Percentiles rank a stretch among this genome's conserved stretches.
Evolutionary conservation across 2,797 vertebrate genomes (phyloP).

Genomic region (Sebastolobus alascanus): DNA sequence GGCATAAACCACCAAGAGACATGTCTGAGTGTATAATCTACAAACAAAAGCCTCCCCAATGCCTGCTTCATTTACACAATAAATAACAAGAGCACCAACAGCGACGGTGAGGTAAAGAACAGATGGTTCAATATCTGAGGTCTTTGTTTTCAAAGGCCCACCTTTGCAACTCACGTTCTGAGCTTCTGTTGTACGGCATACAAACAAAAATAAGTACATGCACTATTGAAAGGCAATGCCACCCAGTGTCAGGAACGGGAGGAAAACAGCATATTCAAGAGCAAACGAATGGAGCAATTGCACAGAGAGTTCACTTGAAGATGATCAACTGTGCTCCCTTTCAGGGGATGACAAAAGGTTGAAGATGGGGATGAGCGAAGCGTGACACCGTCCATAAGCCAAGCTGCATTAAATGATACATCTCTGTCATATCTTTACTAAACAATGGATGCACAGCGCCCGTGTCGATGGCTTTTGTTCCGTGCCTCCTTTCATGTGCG

Average conservation of each 20-base stretch:
- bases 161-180: neutral
- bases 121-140: conserved; percentile 22
- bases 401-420: conserved; percentile 17
- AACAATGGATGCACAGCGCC: neutral
- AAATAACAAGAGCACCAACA: conserved; percentile 31
- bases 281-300: neutral
- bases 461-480: conserved; percentile 24
- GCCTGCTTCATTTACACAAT: conserved; percentile 25
- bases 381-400: neutral
- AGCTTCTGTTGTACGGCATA: neutral
- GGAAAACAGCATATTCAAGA: conserved; percentile 9
- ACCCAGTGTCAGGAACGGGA: neutral
- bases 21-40: conserved; percentile 2
- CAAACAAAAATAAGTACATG: conserved; percentile 26
- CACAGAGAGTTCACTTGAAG: neutral
- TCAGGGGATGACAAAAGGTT: conserved; percentile 18
- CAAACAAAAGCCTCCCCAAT: conserved; percentile 17
- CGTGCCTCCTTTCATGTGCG: conserved; percentile 15
- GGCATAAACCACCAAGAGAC: neutral
- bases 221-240: neutral
- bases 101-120: conserved; percentile 5
- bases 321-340: neutral
- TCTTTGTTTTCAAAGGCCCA: conserved; percentile 36
- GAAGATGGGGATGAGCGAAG: conserved; percentile 1
- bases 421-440: conserved; percentile 23